Percentiles rank a stretch among this genome's conserved stretches.
Conservation (phyloP, 2,888 invertebrate species). For the Stenchaetothrips biformis region DNA sequence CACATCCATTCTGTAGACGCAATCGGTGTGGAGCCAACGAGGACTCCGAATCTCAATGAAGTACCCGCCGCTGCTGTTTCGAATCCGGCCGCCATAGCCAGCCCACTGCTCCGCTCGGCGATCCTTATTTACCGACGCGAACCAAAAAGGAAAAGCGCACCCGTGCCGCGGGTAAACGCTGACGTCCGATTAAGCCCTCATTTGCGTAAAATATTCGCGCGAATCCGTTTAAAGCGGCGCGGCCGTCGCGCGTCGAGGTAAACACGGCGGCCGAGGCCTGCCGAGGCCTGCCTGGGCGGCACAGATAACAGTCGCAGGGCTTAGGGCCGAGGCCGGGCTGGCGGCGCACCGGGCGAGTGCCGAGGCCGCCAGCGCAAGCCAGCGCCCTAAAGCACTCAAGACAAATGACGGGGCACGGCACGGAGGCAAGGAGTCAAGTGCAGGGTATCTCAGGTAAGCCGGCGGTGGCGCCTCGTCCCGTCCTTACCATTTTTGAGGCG, state of each 20-base stretch:
- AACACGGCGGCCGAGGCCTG: neutral
- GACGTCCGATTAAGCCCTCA: constrained; percentile 1
- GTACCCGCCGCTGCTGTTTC: too few species aligned
- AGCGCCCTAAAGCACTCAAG: constrained; percentile 6
- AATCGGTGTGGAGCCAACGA: too few species aligned
- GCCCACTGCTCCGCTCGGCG: too few species aligned
- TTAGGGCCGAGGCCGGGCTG: neutral
- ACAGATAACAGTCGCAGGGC: neutral
- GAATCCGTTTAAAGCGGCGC: neutral
- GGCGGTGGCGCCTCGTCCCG: neutral
- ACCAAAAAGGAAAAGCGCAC: too few species aligned
- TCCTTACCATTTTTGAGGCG: constrained; percentile 5
- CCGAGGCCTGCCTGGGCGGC: neutral
- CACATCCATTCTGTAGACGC: too few species aligned
- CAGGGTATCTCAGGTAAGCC: neutral
- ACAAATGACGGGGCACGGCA: constrained; percentile 2
- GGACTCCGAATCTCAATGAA: too few species aligned
- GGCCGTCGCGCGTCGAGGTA: neutral
- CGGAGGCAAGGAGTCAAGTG: neutral
- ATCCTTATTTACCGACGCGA: too few species aligned
- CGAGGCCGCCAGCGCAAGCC: neutral
- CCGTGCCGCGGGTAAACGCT: too few species aligned
- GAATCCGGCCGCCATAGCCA: too few species aligned
- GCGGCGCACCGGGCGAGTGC: neutral
- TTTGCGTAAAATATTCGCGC: neutral